Base-by-base conservation (phyloP, 2,797 vertebrate genomes). In the Tenualosa ilisha region DNA sequence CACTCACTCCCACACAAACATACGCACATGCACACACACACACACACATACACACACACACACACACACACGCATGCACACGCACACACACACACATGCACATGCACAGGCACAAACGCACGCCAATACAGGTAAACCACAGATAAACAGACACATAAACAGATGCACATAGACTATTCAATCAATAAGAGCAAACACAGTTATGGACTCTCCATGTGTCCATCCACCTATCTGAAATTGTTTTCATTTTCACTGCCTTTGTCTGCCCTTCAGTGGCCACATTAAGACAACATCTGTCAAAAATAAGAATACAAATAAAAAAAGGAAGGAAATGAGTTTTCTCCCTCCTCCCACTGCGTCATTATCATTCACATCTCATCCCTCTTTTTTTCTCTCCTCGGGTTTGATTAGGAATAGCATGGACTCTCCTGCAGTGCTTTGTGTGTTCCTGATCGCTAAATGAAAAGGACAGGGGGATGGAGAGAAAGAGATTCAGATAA, bases 341-440 rank as follows among this genome's bases (percentile, higher is more conserved):
- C 92, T 93, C 92, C 93, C 92, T 93, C 92, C 93, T 93, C 92
- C 93, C 91, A 93, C 93, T 92, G 92, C 93, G 94, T 94, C 92
- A 94, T 94, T 94, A 95, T 93, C 93, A 84, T 88, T 91, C 90
- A 84, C 81, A 94, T 95, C 93, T 94, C 92, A 92, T 91, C 88
- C 94, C 89, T 90, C 93, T 91, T 89, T 90, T 89, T 20, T 43
- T 43, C 72, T 37, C 40, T 79, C 7, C 40, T 46, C 88, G 89
- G 86, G 92, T 88, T 82, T 81, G 84, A 87, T 91, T 91, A 88
- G 90, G 89, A 81, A 85, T 83, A 72, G 85, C 61, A 72, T 63
- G 90, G 87, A 85, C 91, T 86, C 88, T 85, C 84, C 89, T 85
- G 22, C 65, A 84, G 61, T 84, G 54, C 72, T 84, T 84, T 86